Conservation (phyloP, 2,888 invertebrate genomes). For the Drosophila nr. fundita region DNA sequence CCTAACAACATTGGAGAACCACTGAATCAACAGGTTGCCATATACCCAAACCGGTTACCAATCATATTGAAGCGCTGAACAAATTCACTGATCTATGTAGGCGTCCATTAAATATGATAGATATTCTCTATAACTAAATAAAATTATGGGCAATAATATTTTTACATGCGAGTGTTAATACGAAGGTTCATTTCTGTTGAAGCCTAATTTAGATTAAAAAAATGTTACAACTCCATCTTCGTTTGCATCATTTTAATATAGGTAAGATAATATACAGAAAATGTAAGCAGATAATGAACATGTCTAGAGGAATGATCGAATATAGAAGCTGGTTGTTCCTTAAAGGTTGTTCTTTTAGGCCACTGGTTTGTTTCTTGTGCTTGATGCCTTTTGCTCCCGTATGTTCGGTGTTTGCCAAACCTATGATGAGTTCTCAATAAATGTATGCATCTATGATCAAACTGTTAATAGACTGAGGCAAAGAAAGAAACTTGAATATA, state of each 20-base stretch:
- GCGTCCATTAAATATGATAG: background rate
- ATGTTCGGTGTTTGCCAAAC: background rate
- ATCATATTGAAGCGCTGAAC: background rate
- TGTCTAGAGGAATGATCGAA: too few relatives aligned
- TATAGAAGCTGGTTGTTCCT: too few relatives aligned
- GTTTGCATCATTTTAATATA: background rate
- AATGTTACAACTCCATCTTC: background rate
- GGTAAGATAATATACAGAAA: background rate
- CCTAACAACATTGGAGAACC: background rate
- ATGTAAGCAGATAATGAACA: background rate
- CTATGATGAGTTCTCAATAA: background rate
- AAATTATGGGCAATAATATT: background rate
- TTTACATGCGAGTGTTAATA: background rate
- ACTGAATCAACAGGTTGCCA: background rate
- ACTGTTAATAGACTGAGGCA: background rate
- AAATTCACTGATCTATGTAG: background rate
- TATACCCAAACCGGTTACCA: background rate
- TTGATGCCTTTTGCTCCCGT: background rate
- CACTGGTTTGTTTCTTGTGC: background rate
- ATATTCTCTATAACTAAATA: background rate
- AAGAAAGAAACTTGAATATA: background rate
- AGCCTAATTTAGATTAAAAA: background rate
- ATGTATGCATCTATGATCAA: background rate
- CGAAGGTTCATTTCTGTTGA: background rate
- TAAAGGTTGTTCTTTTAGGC: too few relatives aligned